phyloP scores from a whole-genome alignment of 1,140 invertebrate genomes.

The Nylanderia fulva region DNA sequence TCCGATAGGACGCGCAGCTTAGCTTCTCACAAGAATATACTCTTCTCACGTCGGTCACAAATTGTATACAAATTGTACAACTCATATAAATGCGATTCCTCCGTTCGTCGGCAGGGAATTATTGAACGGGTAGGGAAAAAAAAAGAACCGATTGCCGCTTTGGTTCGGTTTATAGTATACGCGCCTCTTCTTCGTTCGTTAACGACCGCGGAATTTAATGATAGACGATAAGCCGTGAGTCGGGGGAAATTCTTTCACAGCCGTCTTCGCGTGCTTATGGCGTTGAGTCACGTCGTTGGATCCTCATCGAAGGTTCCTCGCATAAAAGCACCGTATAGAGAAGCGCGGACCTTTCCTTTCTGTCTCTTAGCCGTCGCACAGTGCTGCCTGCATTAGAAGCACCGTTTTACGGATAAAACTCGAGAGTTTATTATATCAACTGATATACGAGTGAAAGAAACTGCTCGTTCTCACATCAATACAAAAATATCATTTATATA shows the following conservation, averaged over 20 bases:
- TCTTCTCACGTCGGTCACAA: slow-evolving; percentile 6
- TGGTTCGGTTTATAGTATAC: slow-evolving; percentile 46
- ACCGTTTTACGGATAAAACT: slow-evolving; percentile 5
- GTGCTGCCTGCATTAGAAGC: background rate
- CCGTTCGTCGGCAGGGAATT: slow-evolving; percentile 16
- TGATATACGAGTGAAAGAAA: background rate
- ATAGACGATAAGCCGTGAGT: slow-evolving; percentile 66
- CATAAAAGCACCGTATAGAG: slow-evolving; percentile 54
- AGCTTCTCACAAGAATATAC: slow-evolving; percentile 34
- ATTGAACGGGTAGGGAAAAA: slow-evolving; percentile 22
- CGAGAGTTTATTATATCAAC: background rate
- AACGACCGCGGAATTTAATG: slow-evolving; percentile 68
- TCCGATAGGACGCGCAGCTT: slow-evolving; percentile 8
- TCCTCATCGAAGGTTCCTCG: slow-evolving; percentile 46
- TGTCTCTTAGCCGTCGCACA: slow-evolving; percentile 5
- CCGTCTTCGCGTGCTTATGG: slow-evolving; percentile 62
- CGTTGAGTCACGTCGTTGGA: slow-evolving; percentile 70
- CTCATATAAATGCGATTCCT: slow-evolving; percentile 34
- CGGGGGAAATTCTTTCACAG: slow-evolving; percentile 55
- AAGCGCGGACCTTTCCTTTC: slow-evolving; percentile 19
- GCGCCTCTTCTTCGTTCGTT: slow-evolving; percentile 22
- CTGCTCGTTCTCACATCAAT: too few relatives aligned
- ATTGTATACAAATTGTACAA: slow-evolving; percentile 36
- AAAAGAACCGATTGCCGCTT: slow-evolving; percentile 46
- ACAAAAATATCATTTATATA: too few relatives aligned